These are phyloP conservation scores for Notodonta dromedarius DNA, from an alignment of 2,888 invertebrate genomes.

Conservation along the genomic window DNA sequence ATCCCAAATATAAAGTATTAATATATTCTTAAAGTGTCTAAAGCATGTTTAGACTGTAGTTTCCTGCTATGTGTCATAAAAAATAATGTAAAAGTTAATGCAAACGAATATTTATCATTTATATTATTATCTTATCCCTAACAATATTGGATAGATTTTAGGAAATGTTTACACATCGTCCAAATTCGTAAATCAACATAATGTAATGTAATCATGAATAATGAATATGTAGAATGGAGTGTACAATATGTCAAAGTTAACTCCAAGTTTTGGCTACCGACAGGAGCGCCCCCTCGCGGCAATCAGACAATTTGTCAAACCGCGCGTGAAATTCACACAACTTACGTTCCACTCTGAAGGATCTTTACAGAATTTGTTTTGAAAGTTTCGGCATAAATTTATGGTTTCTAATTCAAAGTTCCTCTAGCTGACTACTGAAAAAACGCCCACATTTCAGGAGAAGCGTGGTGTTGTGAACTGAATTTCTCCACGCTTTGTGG, in stretches of 20 bases:
- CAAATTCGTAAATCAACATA: neutral
- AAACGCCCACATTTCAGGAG: neutral
- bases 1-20: too few species aligned
- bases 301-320: constrained; percentile 34
- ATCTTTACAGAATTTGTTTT: constrained; percentile 4
- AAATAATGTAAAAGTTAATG: too few species aligned
- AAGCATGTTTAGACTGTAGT: too few species aligned
- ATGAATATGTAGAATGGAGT: neutral
- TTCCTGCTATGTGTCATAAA: too few species aligned
- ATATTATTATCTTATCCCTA: neutral
- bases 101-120: too few species aligned
- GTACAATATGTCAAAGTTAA: constrained; percentile 4
- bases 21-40: too few species aligned
- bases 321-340: constrained; percentile 37
- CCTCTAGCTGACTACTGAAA: neutral
- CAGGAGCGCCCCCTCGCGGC: neutral
- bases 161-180: neutral
- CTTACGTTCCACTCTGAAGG: constrained; percentile 32
- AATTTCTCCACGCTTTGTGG: neutral
- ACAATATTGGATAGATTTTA: neutral
- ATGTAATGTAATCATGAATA: constrained; percentile 1
- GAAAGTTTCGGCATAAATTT: constrained; percentile 2
- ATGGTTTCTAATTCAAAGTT: constrained; percentile 4
- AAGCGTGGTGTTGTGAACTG: neutral
- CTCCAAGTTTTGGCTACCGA: neutral